A percentile compares a stretch with the other conserved stretches of the same genome.
Conservation (phyloP, 2,888 invertebrate genomes). For the Eudemis profundana region DNA sequence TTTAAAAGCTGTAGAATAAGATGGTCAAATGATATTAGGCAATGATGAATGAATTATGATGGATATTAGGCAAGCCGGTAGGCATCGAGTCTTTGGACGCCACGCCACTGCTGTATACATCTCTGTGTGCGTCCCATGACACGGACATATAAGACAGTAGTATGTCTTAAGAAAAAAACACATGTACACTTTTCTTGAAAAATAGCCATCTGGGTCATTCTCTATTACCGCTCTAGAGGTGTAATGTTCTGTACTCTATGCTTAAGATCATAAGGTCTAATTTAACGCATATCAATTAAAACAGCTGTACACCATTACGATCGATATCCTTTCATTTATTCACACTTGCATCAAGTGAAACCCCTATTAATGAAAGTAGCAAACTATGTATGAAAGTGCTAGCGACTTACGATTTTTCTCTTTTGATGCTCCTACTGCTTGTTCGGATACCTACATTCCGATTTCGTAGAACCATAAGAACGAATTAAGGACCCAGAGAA, state of each 20-base stretch:
- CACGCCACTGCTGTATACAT: too few species aligned
- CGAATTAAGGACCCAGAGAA: too few species aligned
- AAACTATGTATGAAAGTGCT: neutral
- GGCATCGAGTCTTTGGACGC: too few species aligned
- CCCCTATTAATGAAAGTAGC: neutral
- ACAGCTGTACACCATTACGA: slow-evolving; percentile 2
- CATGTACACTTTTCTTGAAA: too few species aligned
- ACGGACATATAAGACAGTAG: too few species aligned
- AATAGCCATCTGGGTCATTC: neutral
- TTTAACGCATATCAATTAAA: neutral
- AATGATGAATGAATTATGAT: too few species aligned
- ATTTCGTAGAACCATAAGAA: neutral
- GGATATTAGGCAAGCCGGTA: too few species aligned
- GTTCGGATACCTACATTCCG: neutral
- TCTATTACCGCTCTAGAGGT: neutral
- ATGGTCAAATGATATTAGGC: too few species aligned
- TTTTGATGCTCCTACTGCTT: neutral
- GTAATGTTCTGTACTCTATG: neutral
- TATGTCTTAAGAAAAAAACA: too few species aligned
- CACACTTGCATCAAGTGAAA: slow-evolving; percentile 16
- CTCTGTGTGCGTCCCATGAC: too few species aligned
- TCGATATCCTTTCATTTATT: slow-evolving; percentile 36
- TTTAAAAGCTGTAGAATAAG: too few species aligned
- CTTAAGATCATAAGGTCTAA: neutral
- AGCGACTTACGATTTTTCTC: neutral